A percentile compares a stretch with the other conserved stretches of the same genome.
Evolutionary conservation across 2,113 vertebrate species (phyloP).

Genomic region (Bubo scandiacus): DNA sequence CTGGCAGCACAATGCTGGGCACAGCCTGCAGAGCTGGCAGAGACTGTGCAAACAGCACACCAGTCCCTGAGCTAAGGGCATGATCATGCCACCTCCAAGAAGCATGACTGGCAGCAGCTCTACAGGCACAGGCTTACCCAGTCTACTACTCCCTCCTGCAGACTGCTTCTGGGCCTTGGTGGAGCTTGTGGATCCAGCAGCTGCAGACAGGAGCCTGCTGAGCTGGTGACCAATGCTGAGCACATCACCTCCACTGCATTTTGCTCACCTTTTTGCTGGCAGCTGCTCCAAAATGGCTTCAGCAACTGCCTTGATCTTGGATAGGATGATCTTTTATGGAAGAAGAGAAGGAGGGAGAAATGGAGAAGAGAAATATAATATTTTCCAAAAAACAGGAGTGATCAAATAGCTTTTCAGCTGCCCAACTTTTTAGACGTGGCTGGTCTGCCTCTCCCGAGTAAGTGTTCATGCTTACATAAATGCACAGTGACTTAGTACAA

Average conservation of each 20-base stretch:
- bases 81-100: neutral
- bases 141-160: neutral
- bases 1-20: rapidly evolving
- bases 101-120: neutral
- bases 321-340: neutral
- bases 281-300: neutral
- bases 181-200: too few species aligned
- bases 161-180: rapidly evolving
- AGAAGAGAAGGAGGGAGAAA: neutral
- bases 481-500: neutral
- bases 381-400: neutral
- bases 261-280: rapidly evolving
- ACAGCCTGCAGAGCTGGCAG: neutral
- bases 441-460: neutral
- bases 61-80: neutral
- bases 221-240: neutral
- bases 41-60: too few species aligned
- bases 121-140: neutral
- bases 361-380: rapidly evolving
- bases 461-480: neutral
- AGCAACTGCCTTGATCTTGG: neutral
- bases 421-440: neutral
- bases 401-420: neutral
- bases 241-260: neutral
- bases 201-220: neutral